Base-by-base conservation (phyloP, 2,888 invertebrate genomes). In the Prosopocoilus inquinatus region DNA sequence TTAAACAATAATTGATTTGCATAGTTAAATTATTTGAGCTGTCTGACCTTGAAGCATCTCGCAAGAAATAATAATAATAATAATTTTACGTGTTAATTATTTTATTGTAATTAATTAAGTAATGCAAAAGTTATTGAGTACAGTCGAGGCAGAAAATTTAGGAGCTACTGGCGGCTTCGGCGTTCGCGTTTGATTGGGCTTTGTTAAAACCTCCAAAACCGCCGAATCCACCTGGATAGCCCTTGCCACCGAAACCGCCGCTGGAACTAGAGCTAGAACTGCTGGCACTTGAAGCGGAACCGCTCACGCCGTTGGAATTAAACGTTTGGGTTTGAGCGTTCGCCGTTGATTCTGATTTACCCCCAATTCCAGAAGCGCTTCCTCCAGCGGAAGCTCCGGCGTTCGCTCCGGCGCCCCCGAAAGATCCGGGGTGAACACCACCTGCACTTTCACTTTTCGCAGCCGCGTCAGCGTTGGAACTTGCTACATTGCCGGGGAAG, bases 241-340 rank as follows among this genome's bases (percentile, higher is more conserved):
- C 33, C 11, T 46, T 15, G 13, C 55, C 52, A 44, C 34, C 36
- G 32, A 38, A 43, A 49, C 58, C 47, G 39, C 35, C 36, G 34
- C 44, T 46, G 43, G 55, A 39, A 35, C 61, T 56, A 8, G 47
- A 50, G 44, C 61, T 61, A 41, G 50, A 46, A 2, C 53, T 35
- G 28, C 54, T 57, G 8, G 59, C 55, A 12, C 53, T 53, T 7
- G 58, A 53, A 9, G 55, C 50, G 2, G 59, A 53, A 1, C 59
- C 57, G 9, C 53, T 45, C 4, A 59, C 46, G 9, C 59, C 57
- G 8, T 52, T 53, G 8, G 46, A 38, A 36, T 48, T 55, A 32
- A 59, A 61, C 9, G 55, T 9, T 48, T 61, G 55, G 1, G 57
- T 44, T 47, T 55, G 36, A n/a, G 55, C 36, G 45, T 53, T 59